phyloP scores from a whole-genome alignment of 2,797 vertebrate species.

The Euthynnus affinis region DNA sequence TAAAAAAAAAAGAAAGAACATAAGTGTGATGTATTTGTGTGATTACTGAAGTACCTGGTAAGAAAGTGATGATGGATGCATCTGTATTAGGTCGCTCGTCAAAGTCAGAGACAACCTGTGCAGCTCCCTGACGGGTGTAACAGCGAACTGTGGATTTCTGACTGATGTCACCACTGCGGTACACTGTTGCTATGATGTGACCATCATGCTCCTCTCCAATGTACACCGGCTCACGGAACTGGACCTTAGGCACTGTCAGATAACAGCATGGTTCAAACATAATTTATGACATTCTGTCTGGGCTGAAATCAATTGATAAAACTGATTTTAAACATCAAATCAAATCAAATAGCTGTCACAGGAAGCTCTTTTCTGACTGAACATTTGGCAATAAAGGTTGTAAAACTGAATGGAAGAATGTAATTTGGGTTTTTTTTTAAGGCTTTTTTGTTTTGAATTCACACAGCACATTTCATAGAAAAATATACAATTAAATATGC shows the following conservation, averaged over 20 bases:
- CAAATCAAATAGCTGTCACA: slow-evolving; percentile 21
- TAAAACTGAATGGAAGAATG: too few species aligned
- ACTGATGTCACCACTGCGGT: slow-evolving; percentile 90
- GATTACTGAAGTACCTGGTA: slow-evolving; percentile 87
- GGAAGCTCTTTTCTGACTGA: background rate
- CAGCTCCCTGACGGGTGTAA: slow-evolving; percentile 93
- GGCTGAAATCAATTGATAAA: background rate
- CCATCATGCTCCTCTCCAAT: slow-evolving; percentile 89
- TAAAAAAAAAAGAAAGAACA: background rate
- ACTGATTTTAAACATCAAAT: slow-evolving; percentile 14
- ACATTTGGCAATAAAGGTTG: background rate
- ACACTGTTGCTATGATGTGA: slow-evolving; percentile 83
- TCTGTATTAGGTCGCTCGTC: slow-evolving; percentile 95
- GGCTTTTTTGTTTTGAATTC: too few species aligned
- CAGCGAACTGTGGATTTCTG: slow-evolving; percentile 91
- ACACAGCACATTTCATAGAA: background rate
- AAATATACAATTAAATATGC: background rate
- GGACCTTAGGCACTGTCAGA: slow-evolving; percentile 92
- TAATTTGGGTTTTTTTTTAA: too few species aligned
- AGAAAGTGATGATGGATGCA: slow-evolving; percentile 89
- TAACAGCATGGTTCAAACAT: slow-evolving; percentile 7
- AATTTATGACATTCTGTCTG: slow-evolving; percentile 7
- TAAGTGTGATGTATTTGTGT: slow-evolving; percentile 6
- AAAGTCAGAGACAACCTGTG: slow-evolving; percentile 94
- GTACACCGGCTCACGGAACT: slow-evolving; percentile 90